Conservation (phyloP, 1,140 invertebrate species). For the Cheumatopsyche charites region DNA sequence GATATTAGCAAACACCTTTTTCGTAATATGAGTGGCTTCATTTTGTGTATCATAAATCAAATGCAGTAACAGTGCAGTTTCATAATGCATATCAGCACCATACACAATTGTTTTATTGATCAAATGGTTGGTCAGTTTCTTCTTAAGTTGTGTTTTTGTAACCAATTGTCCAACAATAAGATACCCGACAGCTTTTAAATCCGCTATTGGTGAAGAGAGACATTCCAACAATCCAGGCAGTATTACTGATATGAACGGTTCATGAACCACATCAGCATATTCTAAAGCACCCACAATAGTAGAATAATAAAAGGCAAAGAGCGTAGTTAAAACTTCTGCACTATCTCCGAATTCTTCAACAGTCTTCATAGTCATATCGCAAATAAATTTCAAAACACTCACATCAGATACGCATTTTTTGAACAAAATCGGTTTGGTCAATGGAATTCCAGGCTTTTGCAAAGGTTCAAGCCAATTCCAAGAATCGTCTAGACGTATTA, state of each 20-base stretch:
- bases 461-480: constrained; percentile 81
- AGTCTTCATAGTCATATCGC: constrained; percentile 68
- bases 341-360: constrained; percentile 68
- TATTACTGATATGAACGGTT: constrained; percentile 72
- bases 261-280: constrained; percentile 62
- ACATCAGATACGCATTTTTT: constrained; percentile 73
- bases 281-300: constrained; percentile 73
- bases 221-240: constrained; percentile 73
- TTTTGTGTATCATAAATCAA: constrained; percentile 67
- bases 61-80: constrained; percentile 65
- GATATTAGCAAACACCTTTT: constrained; percentile 60
- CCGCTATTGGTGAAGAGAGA: constrained; percentile 67
- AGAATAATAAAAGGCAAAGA: constrained; percentile 80
- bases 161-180: constrained; percentile 75
- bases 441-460: constrained; percentile 74
- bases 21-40: constrained; percentile 60
- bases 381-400: constrained; percentile 76
- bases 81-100: constrained; percentile 60
- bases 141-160: constrained; percentile 67
- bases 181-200: constrained; percentile 76
- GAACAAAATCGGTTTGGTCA: constrained; percentile 74
- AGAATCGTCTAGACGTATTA: constrained; percentile 72
- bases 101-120: constrained; percentile 66
- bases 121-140: constrained; percentile 66
- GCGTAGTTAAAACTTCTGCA: constrained; percentile 67